Evolutionary conservation across 2,113 vertebrate genomes (phyloP).

Genomic region (Chunga burmeisteri): DNA sequence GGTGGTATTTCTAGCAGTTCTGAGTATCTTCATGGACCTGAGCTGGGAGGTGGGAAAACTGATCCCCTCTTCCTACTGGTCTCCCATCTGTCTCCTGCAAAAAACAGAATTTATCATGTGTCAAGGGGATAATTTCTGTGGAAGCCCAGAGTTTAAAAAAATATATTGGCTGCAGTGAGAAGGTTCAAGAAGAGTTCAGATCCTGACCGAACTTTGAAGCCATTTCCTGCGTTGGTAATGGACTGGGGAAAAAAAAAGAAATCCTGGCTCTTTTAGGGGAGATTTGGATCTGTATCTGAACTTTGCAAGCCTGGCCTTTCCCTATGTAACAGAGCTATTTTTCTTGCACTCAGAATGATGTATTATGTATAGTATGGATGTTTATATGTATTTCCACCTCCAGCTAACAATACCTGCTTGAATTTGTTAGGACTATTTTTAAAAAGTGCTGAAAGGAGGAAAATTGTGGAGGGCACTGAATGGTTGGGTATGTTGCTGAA

Average conservation of each 20-base stretch:
- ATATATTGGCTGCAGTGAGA: not conserved
- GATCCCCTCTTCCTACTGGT: not conserved
- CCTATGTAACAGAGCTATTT: not conserved
- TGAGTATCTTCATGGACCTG: not conserved
- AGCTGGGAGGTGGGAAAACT: not conserved
- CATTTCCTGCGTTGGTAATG: constrained; percentile 14
- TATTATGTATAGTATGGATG: constrained; percentile 6
- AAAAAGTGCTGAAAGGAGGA: constrained; percentile 32
- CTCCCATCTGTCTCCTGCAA: not conserved
- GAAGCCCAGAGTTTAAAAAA: not conserved
- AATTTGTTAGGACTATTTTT: constrained; percentile 31
- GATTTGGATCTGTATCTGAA: constrained; percentile 21
- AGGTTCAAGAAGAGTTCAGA: constrained; percentile 53
- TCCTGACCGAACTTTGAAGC: not conserved
- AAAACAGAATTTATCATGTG: not conserved
- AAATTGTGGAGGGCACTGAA: not conserved
- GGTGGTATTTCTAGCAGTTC: not conserved
- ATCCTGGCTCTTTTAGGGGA: not conserved
- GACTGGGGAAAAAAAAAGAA: not conserved
- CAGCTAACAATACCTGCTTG: constrained; percentile 43
- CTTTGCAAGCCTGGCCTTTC: not conserved
- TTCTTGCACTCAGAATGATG: constrained; percentile 20
- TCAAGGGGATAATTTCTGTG: not conserved
- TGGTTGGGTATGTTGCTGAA: not conserved
- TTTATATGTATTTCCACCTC: constrained; percentile 54